Percentiles rank a stretch among this genome's conserved stretches.
Conservation (phyloP, 1,140 invertebrate species). For the Drosophila elegans region DNA sequence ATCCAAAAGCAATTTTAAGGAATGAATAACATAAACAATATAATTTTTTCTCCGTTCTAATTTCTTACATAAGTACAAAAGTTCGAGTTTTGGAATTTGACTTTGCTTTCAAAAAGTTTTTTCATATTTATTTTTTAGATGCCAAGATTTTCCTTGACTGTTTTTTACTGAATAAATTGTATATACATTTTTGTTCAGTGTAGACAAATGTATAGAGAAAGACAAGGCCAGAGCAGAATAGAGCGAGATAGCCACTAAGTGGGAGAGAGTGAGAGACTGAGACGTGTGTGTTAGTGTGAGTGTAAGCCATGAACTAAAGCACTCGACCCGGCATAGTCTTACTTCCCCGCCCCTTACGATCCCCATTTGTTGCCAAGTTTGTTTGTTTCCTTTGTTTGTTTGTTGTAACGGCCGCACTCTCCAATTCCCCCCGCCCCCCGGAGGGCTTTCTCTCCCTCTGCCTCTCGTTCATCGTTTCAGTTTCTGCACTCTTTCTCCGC, state of each 20-base stretch:
- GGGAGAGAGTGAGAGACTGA: conserved; percentile 11
- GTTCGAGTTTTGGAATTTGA: no score
- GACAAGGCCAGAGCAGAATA: conserved; percentile 17
- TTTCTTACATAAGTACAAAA: no score
- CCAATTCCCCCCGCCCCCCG: neutral
- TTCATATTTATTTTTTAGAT: no score
- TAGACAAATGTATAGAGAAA: conserved; percentile 19
- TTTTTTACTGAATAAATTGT: neutral
- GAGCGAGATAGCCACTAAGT: conserved; percentile 7
- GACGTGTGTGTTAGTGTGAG: conserved; percentile 31
- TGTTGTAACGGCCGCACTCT: conserved; percentile 72
- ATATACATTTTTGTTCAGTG: conserved; percentile 6
- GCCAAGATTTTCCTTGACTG: neutral
- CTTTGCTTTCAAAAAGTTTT: no score
- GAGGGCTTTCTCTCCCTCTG: conserved; percentile 19
- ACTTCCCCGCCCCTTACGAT: conserved; percentile 7
- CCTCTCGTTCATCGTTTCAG: conserved; percentile 37
- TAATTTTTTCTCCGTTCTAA: no score
- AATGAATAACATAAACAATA: no score
- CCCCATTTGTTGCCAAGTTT: conserved; percentile 65
- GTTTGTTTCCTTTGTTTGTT: conserved; percentile 81
- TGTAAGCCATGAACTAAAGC: conserved; percentile 66
- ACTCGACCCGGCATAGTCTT: conserved; percentile 66
- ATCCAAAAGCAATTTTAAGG: no score
- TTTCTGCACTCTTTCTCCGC: conserved; percentile 53